A percentile compares a stretch with the other conserved stretches of the same genome.
Evolutionary conservation across 2,113 vertebrate species (phyloP).

Genomic region (Bos javanicus): DNA sequence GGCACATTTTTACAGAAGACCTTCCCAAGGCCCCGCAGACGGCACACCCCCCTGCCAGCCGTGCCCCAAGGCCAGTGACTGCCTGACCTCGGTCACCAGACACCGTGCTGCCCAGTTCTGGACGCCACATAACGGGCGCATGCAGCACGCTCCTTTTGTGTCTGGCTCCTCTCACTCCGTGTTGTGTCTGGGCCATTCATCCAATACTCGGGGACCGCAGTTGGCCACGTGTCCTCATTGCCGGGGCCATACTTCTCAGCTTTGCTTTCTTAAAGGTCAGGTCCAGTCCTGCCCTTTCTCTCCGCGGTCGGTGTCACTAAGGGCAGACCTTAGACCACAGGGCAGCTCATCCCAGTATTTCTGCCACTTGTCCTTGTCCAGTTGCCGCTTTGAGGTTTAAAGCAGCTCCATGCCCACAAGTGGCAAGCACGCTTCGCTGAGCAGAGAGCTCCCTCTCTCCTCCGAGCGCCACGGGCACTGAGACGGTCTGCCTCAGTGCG

Average conservation of each 20-base stretch:
- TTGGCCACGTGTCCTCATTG: fast-evolving
- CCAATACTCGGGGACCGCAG: fast-evolving
- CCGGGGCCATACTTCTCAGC: background rate
- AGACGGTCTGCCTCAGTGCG: fast-evolving
- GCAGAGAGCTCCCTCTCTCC: background rate
- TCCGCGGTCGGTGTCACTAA: background rate
- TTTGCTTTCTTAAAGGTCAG: background rate
- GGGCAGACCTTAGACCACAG: background rate
- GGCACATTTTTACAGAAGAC: background rate
- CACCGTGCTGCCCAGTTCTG: fast-evolving
- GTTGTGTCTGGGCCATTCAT: fast-evolving
- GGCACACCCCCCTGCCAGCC: background rate
- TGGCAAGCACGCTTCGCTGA: background rate
- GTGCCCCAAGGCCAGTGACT: background rate
- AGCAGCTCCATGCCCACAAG: background rate
- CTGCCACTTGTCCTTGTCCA: background rate
- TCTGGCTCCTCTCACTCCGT: background rate
- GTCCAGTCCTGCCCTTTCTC: background rate
- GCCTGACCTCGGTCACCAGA: background rate
- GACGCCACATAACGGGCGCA: fast-evolving
- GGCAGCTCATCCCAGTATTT: background rate
- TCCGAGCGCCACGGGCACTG: background rate
- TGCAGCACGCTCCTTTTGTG: fast-evolving
- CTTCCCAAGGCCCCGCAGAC: background rate
- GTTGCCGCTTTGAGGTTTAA: background rate